Base-by-base conservation (phyloP, 2,888 invertebrate species). In the Trisateles emortualis region DNA sequence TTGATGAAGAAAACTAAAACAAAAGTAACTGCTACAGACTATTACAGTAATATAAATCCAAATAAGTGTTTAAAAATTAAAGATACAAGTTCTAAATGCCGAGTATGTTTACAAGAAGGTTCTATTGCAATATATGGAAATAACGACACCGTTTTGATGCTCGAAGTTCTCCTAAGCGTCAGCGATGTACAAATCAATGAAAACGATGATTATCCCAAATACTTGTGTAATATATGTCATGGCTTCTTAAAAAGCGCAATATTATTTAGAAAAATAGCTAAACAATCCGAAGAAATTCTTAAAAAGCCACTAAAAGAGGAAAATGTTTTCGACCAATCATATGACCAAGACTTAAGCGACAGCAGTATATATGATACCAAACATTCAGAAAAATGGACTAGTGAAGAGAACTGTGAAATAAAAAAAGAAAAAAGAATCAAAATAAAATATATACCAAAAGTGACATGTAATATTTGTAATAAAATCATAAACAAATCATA, bases 181-280 rank as follows among this genome's bases (percentile, higher is more conserved):
- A 78, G 72, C 1, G 79, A 78, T 22, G 76, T 89, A 30, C 45
- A 74, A 11, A 30, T 88, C 0, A 71, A 57, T 32, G 71, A 84
- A 70, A 68, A 81, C 29, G 85, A 88, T 33, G 68, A 67, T 1
- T 73, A 73, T 60, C 80, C 89, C 0, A 86, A 86, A 64, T 48
- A 71, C n/a, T 59, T 92, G 16, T 92, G 91, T 59, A 52, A 60
- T 5, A 59, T 71, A 10, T 91, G 91, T 61, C 65, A 72, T 30
- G 79, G 81, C 50, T 86, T 90, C 61, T 46, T 88, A 8, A 75
- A 79, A 65, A 67, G 70, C 16, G 86, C 86, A 1, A 71, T 84
- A 49, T 52, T 76, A 11, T 90, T 91, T 59, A 78, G 80, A 47
- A 84, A 81, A 64, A 73, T 76, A 0, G 90, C 88, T 0, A 77